Evolutionary conservation across 2,797 vertebrate species (phyloP).

Genomic region (Coluber constrictor): DNA sequence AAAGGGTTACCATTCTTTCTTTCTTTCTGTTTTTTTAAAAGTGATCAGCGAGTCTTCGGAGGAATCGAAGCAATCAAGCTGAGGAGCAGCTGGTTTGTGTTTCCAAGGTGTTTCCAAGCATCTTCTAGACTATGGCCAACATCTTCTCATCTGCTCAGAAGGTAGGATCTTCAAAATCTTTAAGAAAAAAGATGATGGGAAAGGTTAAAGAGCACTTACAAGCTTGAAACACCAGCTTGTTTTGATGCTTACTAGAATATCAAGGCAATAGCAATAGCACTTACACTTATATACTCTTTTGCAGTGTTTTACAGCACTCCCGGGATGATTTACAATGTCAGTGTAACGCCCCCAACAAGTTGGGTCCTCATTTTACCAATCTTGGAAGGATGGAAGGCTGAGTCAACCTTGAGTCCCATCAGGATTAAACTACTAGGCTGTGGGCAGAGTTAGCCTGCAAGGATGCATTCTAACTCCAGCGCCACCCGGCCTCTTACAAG

Average conservation of each 20-base stretch:
- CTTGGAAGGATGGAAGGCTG: too few species aligned
- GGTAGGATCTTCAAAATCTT: conserved; percentile 68
- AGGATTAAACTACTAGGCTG: too few species aligned
- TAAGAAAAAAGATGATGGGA: conserved; percentile 50
- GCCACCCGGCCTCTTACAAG: too few species aligned
- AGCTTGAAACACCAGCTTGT: neutral
- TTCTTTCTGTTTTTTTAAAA: neutral
- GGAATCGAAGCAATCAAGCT: conserved; percentile 18
- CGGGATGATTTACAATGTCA: neutral
- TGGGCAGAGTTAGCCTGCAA: too few species aligned
- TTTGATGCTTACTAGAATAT: neutral
- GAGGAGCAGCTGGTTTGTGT: conserved; percentile 19
- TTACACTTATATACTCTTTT: neutral
- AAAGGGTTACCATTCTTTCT: conserved; percentile 8
- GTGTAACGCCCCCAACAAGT: neutral
- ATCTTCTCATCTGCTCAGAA: conserved; percentile 40
- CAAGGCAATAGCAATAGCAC: neutral
- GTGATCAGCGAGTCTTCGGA: conserved; percentile 44
- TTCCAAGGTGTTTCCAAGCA: conserved; percentile 42
- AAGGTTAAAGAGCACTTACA: neutral
- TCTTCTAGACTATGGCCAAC: conserved; percentile 52
- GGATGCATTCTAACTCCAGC: too few species aligned
- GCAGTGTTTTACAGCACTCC: neutral
- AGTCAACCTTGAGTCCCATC: too few species aligned
- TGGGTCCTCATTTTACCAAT: neutral